Evolutionary conservation across 2,797 vertebrate species (phyloP).

Genomic region (Peromyscus eremicus): DNA sequence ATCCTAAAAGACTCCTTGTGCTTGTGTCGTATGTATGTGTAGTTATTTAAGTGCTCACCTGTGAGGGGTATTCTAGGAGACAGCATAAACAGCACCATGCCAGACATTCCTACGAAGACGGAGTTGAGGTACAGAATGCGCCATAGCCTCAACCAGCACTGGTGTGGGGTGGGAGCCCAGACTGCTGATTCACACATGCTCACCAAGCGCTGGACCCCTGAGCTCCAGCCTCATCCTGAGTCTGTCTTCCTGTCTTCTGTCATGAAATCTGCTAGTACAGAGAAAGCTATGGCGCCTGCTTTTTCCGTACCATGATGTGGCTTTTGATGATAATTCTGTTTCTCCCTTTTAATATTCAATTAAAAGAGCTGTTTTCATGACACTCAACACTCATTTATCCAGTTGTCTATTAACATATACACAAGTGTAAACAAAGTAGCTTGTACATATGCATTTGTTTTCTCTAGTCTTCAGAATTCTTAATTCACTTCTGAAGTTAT

Average conservation of each 20-base stretch:
- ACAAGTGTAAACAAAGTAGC: slow-evolving; percentile 23
- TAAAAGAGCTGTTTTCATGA: slow-evolving; percentile 66
- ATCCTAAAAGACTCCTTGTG: background rate
- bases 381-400: slow-evolving; percentile 37
- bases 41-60: background rate
- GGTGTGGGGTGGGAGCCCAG: background rate
- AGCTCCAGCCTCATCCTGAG: background rate
- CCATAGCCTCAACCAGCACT: background rate
- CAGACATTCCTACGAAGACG: slow-evolving; percentile 10
- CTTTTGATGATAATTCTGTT: slow-evolving; percentile 48
- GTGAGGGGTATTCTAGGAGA: background rate
- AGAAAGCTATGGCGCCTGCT: slow-evolving; percentile 25
- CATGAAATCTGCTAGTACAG: slow-evolving; percentile 41
- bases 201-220: too few species aligned
- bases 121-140: background rate
- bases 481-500: background rate
- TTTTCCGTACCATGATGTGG: slow-evolving; percentile 30
- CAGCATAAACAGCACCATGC: background rate
- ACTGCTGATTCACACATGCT: background rate
- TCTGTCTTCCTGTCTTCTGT: slow-evolving; percentile 15
- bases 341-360: slow-evolving; percentile 58
- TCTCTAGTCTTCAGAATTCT: slow-evolving; percentile 11
- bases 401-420: slow-evolving; percentile 52
- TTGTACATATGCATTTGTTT: slow-evolving; percentile 13
- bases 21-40: background rate